Evolutionary conservation across 1,140 invertebrate species (phyloP).

Genomic region (Anoplophora glabripennis): DNA sequence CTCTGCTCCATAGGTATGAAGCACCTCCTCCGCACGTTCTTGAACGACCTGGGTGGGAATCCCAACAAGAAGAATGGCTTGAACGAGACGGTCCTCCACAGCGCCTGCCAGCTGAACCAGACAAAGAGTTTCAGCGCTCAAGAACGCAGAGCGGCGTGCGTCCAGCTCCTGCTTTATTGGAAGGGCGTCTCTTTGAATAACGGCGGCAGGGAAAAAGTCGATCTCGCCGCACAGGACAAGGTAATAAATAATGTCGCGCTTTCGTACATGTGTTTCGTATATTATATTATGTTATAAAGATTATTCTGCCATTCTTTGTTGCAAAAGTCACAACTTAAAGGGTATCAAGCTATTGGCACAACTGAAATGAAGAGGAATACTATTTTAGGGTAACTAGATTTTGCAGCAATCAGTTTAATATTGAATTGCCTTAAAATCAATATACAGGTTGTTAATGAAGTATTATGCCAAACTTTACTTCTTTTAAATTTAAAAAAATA

Average conservation of each 20-base stretch:
- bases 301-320: too few species aligned
- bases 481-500: too few species aligned
- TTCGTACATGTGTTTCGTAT: too few species aligned
- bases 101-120: slow-evolving; percentile 58
- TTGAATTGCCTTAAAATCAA: too few species aligned
- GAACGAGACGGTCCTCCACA: slow-evolving; percentile 65
- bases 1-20: slow-evolving; percentile 49
- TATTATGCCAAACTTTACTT: too few species aligned
- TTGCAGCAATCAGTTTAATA: too few species aligned
- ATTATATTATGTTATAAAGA: too few species aligned
- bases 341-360: too few species aligned
- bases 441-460: too few species aligned
- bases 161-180: slow-evolving; percentile 64
- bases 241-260: slow-evolving; percentile 48
- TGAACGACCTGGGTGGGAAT: slow-evolving; percentile 65
- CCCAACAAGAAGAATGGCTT: slow-evolving; percentile 66
- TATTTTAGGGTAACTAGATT: too few species aligned
- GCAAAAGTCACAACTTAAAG: too few species aligned
- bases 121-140: slow-evolving; percentile 56
- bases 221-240: slow-evolving; percentile 60
- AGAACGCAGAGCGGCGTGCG: slow-evolving; percentile 59
- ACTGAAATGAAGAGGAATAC: too few species aligned
- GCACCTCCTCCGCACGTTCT: slow-evolving; percentile 62
- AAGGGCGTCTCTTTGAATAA: slow-evolving; percentile 54
- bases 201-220: slow-evolving; percentile 58